Base-by-base conservation (phyloP, 2,888 invertebrate genomes). In the Noctua janthe region DNA sequence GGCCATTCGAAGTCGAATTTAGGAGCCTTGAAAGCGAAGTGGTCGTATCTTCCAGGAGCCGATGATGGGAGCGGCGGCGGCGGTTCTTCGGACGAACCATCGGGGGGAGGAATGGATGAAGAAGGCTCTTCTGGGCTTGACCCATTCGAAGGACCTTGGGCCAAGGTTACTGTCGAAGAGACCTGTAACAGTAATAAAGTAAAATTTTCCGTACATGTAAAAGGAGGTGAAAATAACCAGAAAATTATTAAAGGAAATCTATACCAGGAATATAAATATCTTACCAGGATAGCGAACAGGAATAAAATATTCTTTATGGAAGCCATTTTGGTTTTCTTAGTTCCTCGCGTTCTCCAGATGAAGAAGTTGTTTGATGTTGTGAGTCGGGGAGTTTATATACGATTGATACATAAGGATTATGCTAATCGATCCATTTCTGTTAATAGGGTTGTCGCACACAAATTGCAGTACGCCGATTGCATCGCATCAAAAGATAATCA, bases 251-350 rank as follows among this genome's bases (percentile, higher is more conserved):
- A 67, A 49, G 47, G 11, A 15, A 29, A 29, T 29, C 29, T 29
- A 29, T 29, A 29, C 29, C 29, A 29, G 29, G 29, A 29, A 29
- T 29, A 29, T 29, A 29, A 29, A 64, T 47, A 51, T 59, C 87
- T 90, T 91, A 93, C 92, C 90, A 91, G 82, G 49, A 90, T 76
- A 62, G 90, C 87, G 77, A 87, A 89, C 67, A 90, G 81, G 75
- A 89, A 89, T 49, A 83, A 47, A 49, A 82, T 35, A 69, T 83
- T 79, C 13, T 86, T 82, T 51, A 71, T n/a, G 11, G 71, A 70
- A 62, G 78, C 77, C 88, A 88, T 88, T 76, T 79, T 82, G 43
- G 51, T 56, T 62, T 71, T 70, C 54, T 80, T 79, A 80, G 66
- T 70, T 90, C 74, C 72, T 81, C 74, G 80, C 79, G 76, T 82